Evolutionary conservation across 1,140 invertebrate species (phyloP).

Genomic region (Argopecten irradians): DNA sequence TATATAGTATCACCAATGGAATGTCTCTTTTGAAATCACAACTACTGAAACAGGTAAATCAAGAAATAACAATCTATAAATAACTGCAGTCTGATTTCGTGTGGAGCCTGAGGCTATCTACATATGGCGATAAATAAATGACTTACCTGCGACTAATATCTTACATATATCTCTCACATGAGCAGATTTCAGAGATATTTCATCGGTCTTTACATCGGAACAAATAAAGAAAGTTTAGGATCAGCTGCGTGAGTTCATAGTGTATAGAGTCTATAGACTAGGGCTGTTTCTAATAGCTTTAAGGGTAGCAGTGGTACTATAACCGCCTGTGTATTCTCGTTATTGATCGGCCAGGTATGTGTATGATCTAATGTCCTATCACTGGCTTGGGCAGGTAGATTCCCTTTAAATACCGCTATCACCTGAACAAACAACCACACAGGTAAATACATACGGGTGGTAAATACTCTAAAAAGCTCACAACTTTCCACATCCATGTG

Average conservation of each 20-base stretch:
- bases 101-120: background rate
- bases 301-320: background rate
- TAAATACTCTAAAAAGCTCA: background rate
- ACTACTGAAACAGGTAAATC: background rate
- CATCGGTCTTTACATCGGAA: background rate
- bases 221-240: slow-evolving; percentile 13
- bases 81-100: background rate
- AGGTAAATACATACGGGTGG: background rate
- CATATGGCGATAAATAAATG: background rate
- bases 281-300: background rate
- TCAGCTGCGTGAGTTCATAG: background rate
- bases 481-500: too few relatives aligned
- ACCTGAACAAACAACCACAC: slow-evolving; percentile 11
- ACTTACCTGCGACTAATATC: background rate
- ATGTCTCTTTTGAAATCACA: background rate
- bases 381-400: background rate
- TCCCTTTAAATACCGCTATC: slow-evolving; percentile 21
- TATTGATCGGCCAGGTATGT: background rate
- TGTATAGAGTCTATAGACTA: background rate
- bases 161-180: slow-evolving; percentile 22
- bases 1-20: background rate
- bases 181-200: slow-evolving; percentile 1
- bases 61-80: background rate
- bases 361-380: slow-evolving; percentile 8
- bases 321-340: background rate